Evolutionary conservation across 92 coral and sea anemone species (phyloP), one percentile per base, ranked within the genome.

Genomic region (Palythoa grandis): DNA sequence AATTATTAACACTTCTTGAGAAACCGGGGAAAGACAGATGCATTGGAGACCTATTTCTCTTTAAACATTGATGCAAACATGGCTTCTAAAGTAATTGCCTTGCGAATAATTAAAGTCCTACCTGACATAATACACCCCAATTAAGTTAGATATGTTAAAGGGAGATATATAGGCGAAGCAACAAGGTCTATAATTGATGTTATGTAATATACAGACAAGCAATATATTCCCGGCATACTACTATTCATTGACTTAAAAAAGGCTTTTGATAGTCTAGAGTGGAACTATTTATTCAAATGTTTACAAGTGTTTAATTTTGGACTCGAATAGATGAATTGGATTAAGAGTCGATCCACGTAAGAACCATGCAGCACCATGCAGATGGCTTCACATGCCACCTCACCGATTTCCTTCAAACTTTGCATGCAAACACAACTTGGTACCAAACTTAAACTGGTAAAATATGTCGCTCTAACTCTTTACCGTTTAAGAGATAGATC

Each of bases 21-120:
- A 83, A 71, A 71, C 11, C 52, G 16, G 87, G 58, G 15, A 83
- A 83, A 57, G 87, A 52, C 15, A 83, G 78, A 57, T 68, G 24
- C 38, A 71, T 71, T 83, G 78, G 87, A 82, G 77, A 39, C 86
- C 86, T 65, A 82, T 82, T 8, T 82, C 77, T 9, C 47, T 82
- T 37, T 68, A 37, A 71, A 83, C 54, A 76, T 82, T 10, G 52
- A 68, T 16, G 76, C 86, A 16, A 82, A 82, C 23, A 52, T 83
- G 1, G 77, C 77, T 40, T 66, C 77, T 7, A 67, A 82, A 82
- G 86, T 22, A 23, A 82, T 82, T 65, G 77, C 86, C 6, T 38
- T 48, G 74, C 72, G 86, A 69, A 82, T 68, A 9, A 82, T 43
- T 66, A 82, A 82, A 60, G 86, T 48, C 7, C 74, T 83, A 25